Conservation (phyloP, 2,797 vertebrate genomes). For the Champsocephalus gunnari region DNA sequence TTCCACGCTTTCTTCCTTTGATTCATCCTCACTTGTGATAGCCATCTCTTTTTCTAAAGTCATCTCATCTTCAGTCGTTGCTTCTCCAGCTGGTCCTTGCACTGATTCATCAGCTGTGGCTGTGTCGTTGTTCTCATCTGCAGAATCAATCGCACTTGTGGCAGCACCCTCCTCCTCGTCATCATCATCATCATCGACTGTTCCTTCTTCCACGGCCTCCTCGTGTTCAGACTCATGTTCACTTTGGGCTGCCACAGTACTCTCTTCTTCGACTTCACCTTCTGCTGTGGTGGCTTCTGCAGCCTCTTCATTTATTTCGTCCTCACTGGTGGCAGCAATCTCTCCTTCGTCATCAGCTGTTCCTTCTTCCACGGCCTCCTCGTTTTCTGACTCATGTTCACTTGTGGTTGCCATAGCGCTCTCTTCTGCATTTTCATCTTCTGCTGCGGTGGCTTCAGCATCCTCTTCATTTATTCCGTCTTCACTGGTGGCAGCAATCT, state of each 20-base stretch:
- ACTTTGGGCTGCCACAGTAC: conserved; percentile 2
- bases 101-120: conserved; percentile 10
- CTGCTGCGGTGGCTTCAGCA: not conserved
- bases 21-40: conserved; percentile 29
- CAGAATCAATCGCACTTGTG: conserved; percentile 35
- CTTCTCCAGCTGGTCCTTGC: conserved; percentile 6
- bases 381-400: conserved; percentile 30
- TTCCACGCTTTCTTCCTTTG: conserved; percentile 28
- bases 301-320: not conserved
- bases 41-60: not conserved
- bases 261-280: conserved; percentile 4
- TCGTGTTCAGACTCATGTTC: conserved; percentile 25
- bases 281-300: not conserved
- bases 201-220: conserved; percentile 1
- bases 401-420: not conserved
- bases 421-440: conserved; percentile 5
- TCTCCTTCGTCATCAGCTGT: conserved; percentile 1
- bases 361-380: conserved; percentile 16
- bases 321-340: not conserved
- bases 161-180: not conserved
- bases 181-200: conserved; percentile 1
- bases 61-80: conserved; percentile 16
- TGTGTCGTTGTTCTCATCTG: conserved; percentile 12
- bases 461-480: not conserved
- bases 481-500: not conserved